Conservation (phyloP, 2,113 vertebrate genomes). For the Otus sunia region DNA sequence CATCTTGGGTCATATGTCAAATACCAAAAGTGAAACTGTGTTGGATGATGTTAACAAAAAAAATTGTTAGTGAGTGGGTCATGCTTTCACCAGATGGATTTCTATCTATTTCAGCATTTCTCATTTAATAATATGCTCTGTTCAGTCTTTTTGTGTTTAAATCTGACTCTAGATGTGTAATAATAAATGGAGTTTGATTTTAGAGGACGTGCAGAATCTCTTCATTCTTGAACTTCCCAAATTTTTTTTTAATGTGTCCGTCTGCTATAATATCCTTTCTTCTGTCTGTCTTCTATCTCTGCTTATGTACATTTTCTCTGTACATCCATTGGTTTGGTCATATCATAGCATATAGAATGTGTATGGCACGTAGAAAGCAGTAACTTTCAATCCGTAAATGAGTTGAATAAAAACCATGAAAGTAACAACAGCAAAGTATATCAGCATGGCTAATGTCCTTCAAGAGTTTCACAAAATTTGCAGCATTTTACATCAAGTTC, state of each 20-base stretch:
- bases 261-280: not conserved
- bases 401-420: not conserved
- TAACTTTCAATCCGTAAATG: not conserved
- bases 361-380: not conserved
- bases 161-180: not conserved
- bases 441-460: rapidly evolving
- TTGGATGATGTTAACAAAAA: not conserved
- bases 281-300: not conserved
- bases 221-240: not conserved
- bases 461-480: not conserved
- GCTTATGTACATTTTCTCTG: not conserved
- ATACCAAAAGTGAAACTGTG: not conserved
- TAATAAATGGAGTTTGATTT: not conserved
- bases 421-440: not conserved
- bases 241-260: not conserved
- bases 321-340: not conserved
- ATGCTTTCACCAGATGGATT: not conserved
- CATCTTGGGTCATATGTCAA: not conserved
- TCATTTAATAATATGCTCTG: not conserved
- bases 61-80: not conserved
- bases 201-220: not conserved
- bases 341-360: not conserved
- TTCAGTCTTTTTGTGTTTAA: not conserved
- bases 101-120: not conserved
- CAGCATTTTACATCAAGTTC: not conserved